These are phyloP conservation scores for Ornithorhynchus anatinus DNA, from an alignment of 2,113 vertebrate species.

Conservation along the genomic window DNA sequence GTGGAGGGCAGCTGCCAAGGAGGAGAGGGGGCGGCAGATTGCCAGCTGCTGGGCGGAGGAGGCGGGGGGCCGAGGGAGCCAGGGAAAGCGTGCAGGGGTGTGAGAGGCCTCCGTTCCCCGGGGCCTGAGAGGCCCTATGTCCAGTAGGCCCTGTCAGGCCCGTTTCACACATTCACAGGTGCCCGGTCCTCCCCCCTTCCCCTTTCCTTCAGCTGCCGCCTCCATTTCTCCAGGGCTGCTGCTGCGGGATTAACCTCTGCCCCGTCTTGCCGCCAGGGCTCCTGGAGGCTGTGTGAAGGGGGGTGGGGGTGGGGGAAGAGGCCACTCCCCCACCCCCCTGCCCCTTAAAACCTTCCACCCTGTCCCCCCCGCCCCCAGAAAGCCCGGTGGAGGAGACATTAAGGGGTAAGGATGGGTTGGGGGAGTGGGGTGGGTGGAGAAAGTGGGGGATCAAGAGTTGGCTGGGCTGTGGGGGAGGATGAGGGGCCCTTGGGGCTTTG, in stretches of 20 bases:
- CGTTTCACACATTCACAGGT: conserved; percentile 57
- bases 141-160: too few species aligned
- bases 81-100: too few species aligned
- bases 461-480: too few species aligned
- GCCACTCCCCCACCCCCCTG: not conserved
- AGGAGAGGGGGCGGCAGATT: too few species aligned
- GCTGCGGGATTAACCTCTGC: not conserved
- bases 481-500: too few species aligned
- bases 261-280: accelerated
- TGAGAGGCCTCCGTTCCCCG: too few species aligned
- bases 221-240: not conserved
- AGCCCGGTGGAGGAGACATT: not conserved
- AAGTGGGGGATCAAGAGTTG: too few species aligned
- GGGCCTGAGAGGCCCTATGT: not conserved
- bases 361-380: not conserved
- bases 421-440: not conserved
- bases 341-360: not conserved
- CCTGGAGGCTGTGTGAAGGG: not conserved
- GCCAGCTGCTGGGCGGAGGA: too few species aligned
- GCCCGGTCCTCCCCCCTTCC: not conserved
- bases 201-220: conserved; percentile 30
- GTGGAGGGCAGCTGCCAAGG: not conserved
- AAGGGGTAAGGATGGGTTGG: not conserved
- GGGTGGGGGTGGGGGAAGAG: not conserved
- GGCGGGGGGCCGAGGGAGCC: too few species aligned